Conservation (phyloP, 2,113 vertebrate genomes). For the Microcebus tavaratra region DNA sequence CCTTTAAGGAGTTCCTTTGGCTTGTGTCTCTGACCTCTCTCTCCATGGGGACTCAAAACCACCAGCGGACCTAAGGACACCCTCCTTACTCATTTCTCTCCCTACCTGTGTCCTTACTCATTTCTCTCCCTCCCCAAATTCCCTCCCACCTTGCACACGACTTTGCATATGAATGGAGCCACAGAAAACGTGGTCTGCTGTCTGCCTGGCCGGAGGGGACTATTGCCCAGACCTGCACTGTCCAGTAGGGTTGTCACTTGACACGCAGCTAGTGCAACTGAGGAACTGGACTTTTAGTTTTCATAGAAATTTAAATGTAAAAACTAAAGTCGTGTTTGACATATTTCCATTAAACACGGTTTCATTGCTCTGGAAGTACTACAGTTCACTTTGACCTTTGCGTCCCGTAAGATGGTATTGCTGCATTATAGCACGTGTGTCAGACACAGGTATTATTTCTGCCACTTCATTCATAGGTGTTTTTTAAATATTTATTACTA, state of each 20-base stretch:
- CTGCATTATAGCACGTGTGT: not conserved
- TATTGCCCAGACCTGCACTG: not conserved
- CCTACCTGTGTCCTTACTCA: not conserved
- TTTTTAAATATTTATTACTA: not conserved
- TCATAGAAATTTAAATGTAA: not conserved
- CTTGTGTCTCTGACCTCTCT: not conserved
- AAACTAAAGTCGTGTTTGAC: not conserved
- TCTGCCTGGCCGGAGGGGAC: not conserved
- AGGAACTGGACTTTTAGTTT: not conserved
- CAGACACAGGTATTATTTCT: not conserved
- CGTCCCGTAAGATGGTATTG: fast-evolving
- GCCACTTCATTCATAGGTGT: not conserved
- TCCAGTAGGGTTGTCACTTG: not conserved
- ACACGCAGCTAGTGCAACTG: not conserved
- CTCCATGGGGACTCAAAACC: not conserved
- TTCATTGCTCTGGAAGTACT: not conserved
- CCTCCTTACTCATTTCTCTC: not conserved
- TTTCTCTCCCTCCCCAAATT: not conserved
- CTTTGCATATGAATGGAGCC: not conserved
- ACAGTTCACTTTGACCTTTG: not conserved
- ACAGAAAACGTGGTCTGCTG: not conserved
- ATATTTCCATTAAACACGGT: not conserved
- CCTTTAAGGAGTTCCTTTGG: not conserved
- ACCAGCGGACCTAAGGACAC: not conserved
- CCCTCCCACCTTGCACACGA: not conserved